Conservation (phyloP, 2,797 vertebrate species). For the Oceanodroma leucorhoa region DNA sequence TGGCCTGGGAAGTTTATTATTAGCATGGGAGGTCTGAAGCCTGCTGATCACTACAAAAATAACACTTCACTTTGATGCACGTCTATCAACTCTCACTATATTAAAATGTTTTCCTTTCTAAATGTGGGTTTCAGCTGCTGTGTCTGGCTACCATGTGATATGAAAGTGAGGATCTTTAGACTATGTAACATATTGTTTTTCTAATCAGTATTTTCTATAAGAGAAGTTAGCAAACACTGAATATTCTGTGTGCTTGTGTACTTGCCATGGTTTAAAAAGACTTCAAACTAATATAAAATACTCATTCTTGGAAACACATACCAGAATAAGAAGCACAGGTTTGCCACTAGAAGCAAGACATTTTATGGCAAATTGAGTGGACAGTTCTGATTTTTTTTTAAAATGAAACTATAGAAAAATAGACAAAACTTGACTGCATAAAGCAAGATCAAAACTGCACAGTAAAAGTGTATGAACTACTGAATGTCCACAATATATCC, state of each 20-base stretch:
- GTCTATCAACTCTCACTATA: constrained; percentile 26
- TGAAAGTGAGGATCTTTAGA: neutral
- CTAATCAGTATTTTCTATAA: neutral
- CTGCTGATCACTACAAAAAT: constrained; percentile 26
- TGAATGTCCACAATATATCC: neutral
- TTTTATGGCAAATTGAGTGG: neutral
- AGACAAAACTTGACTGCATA: neutral
- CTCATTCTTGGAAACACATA: neutral
- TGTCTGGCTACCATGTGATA: constrained; percentile 46
- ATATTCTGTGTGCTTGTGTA: neutral
- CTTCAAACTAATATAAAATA: neutral
- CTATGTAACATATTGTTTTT: neutral
- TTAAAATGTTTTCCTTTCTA: constrained; percentile 42
- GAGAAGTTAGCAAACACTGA: neutral
- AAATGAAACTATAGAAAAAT: neutral
- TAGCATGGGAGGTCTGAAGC: constrained; percentile 41
- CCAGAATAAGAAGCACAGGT: neutral
- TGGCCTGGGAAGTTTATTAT: constrained; percentile 16
- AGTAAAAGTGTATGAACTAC: neutral
- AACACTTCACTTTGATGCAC: constrained; percentile 38
- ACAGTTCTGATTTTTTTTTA: neutral
- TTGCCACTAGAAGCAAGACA: neutral
- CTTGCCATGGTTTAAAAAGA: neutral
- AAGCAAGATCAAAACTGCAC: neutral
- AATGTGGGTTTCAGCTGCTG: constrained; percentile 41